Conservation (phyloP, 2,113 vertebrate species). For the Gallinago jamesoni region DNA sequence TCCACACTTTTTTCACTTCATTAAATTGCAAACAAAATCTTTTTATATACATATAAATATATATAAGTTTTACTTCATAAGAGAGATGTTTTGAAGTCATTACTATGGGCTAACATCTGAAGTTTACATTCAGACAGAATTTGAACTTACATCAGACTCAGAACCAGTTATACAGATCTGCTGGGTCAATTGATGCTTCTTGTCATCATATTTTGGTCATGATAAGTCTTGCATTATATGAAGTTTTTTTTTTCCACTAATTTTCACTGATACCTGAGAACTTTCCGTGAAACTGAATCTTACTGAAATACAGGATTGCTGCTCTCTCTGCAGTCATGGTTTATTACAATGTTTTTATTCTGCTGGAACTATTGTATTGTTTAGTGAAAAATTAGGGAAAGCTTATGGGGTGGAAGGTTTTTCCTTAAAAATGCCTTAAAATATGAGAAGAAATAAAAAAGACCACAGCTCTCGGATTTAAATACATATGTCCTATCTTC, state of each 20-base stretch:
- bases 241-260: neutral
- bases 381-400: neutral
- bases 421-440: neutral
- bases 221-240: neutral
- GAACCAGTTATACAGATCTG: neutral
- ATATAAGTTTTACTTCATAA: neutral
- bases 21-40: neutral
- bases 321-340: neutral
- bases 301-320: neutral
- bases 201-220: neutral
- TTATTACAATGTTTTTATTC: neutral
- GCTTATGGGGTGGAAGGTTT: neutral
- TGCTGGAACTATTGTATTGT: neutral
- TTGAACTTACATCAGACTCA: neutral
- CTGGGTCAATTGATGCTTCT: neutral
- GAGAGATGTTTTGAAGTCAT: neutral
- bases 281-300: neutral
- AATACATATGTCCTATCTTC: neutral
- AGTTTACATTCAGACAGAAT: neutral
- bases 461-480: neutral
- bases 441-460: neutral
- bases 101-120: neutral
- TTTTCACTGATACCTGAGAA: neutral
- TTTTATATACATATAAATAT: neutral
- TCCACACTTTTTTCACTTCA: neutral